Evolutionary conservation across 2,797 vertebrate species (phyloP), one percentile per base, ranked within the genome.

Genomic region (Hoplostethus mediterraneus): DNA sequence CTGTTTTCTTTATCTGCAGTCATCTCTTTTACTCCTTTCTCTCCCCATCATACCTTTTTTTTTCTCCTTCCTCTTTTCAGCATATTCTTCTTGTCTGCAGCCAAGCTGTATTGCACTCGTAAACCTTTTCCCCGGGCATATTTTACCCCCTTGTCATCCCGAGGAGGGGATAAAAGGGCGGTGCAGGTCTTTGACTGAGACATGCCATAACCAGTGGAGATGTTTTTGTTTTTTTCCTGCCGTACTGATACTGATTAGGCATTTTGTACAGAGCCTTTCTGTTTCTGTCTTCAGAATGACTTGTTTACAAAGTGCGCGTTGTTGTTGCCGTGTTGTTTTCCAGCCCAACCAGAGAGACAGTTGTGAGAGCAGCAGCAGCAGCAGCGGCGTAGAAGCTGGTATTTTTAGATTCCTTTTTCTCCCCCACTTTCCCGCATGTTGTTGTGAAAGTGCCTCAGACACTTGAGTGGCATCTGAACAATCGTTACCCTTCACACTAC

Each of bases 371-470:
- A 21, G 21, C 21, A 21, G 21, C 21, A 21, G 21, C 17, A 33
- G 45, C 21, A 8, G 0, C 14, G 28, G 25, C 55, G 44, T 25
- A 48, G 31, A 4, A 40, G 17, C 25, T 6, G 4, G n/a, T 53
- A 17, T 64, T 77, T 75, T 75, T 73, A 69, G 44, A 62, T 72
- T 42, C 53, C n/a, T 67, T 10, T 4, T 61, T 64, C 51, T 21
- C n/a, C 36, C n/a, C 58, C n/a, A n/a, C 1, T 10, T 45, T 63
- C 63, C 36, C 51, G 25, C 52, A 54, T 33, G 38, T 56, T 71
- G 28, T 70, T 61, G 53, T n/a, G 44, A 60, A 71, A 63, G 48
- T 0, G 6, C 12, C 36, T 80, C 68, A 47, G 7, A 75, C 62
- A 30, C 63, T 9, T 21, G 45, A 48, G 69, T 45, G 70, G 58